Base-by-base conservation (phyloP, 2,888 invertebrate genomes). In the Drosophila paranaensis region DNA sequence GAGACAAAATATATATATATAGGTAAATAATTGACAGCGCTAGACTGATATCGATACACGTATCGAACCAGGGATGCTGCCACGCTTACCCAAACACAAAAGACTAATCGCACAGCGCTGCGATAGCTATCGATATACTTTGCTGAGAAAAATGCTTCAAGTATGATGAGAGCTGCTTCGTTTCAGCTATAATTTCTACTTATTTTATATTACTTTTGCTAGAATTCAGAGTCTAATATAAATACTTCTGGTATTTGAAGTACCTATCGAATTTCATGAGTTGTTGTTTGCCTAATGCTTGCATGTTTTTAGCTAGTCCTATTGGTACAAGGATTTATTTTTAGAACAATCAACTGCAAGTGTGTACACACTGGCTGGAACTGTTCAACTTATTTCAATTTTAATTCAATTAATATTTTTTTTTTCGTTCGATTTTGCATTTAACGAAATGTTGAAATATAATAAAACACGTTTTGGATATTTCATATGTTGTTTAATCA, bases 21-120 rank as follows among this genome's bases (percentile, higher is more conserved):
- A 78, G 58, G 74, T 78, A 77, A 77, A 77, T 78, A 78, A 77
- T 77, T 78, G 78, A 77, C 78, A 78, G 78, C 66, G 77, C 77
- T 78, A 77, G 77, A 77, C 77, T 77, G 77, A 77, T 77, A 77
- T 77, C 77, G 78, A 77, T 77, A 77, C 65, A 51, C 70, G 46
- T 78, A 74, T 78, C 77, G 77, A 57, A 54, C 74, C 77, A 77
- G 77, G 78, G 77, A 65, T 77, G 74, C 65, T 43, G 68, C 33
- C 2, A 65, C 35, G 48, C 73, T 55, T 25, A 43, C 13, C 10
- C 35, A 46, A 45, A 25, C 46, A 68, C 72, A 72, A 68, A 43
- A 74, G 56, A 61, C 20, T 33, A n/a, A 39, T 27, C 20, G 20
- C 20, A 42, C 20, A 37, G 10, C 20, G 3, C 0, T 35, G n/a